phyloP scores from a whole-genome alignment of 2,888 invertebrate genomes.

The Drosophila flavopinicola region DNA sequence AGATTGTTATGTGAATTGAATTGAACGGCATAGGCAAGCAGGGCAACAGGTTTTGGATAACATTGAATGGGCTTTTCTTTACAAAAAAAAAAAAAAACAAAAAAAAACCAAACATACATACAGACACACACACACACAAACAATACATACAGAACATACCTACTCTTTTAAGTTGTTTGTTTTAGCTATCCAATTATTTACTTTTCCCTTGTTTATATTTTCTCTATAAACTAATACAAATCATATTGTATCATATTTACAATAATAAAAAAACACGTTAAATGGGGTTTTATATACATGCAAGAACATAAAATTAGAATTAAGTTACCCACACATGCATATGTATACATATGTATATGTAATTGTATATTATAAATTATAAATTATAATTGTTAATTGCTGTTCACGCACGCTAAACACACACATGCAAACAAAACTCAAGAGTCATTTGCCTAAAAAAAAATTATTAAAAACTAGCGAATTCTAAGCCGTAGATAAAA shows the following conservation, averaged over 20 bases:
- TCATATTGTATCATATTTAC: constrained; percentile 42
- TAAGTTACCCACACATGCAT: constrained; percentile 48
- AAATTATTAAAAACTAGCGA: constrained; percentile 26
- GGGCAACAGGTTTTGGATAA: constrained; percentile 46
- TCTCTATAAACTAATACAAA: constrained; percentile 46
- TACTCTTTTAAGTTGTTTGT: constrained; percentile 44
- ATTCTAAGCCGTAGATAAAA: constrained; percentile 30
- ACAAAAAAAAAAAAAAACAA: constrained; percentile 27
- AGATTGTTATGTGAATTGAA: constrained; percentile 54
- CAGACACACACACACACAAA: constrained; percentile 27
- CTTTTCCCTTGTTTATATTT: constrained; percentile 54
- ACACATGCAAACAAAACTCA: constrained; percentile 42
- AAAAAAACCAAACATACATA: constrained; percentile 34
- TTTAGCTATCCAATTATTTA: constrained; percentile 39
- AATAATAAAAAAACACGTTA: constrained; percentile 21
- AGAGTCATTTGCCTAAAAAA: constrained; percentile 52
- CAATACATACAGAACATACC: constrained; percentile 25
- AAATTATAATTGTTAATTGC: constrained; percentile 60
- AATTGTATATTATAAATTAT: constrained; percentile 35
- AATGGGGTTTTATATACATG: constrained; percentile 52
- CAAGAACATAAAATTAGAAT: constrained; percentile 37
- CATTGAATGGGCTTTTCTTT: constrained; percentile 63
- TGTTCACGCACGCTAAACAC: constrained; percentile 64
- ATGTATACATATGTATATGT: constrained; percentile 15
- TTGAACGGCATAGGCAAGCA: constrained; percentile 60